Evolutionary conservation across 2,888 invertebrate species (phyloP), one percentile per base, ranked within the genome.

Genomic region (Hypomecis atomaria): DNA sequence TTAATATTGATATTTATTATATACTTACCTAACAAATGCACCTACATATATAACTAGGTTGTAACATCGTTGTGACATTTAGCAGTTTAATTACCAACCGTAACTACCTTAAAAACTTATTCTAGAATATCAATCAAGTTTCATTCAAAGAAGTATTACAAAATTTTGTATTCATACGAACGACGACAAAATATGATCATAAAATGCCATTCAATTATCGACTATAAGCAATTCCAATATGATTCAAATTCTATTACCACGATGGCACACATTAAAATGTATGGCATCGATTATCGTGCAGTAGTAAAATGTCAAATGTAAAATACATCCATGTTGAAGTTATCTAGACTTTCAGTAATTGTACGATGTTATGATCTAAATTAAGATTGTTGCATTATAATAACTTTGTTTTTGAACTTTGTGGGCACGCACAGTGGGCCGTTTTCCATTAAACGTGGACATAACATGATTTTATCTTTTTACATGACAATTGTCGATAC

Each of bases 201-300:
- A 11, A 23, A 38, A 42, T 9, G 10, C 11, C 8, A 60, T 43
- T 48, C 43, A 55, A 61, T 43, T 49, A 61, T 48, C 23, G 37
- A 48, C 55, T 49, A 13, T 60, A 54, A 42, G n/a, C 13, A 5
- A 3, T 10, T 2, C 6, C 0, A 13, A 54, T 54, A 54, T n/a
- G 47, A 54, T 54, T 60, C 38, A 48, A 54, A 60, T 48, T 54
- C 42, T 13, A 37, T n/a, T n/a, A 59, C 37, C 44, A 52, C 52
- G 44, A 45, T 44, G 45, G 52, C 57, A 57, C 13, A 23, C 56
- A 57, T 57, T 62, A 52, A 57, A 47, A 57, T 52, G 62, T 62
- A 62, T 62, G 56, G 56, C 37, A 44, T 45, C 50, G 62, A 57
- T 62, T 34, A 50, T 54, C 47, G 38, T 10, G 10, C 38, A 44